These are phyloP conservation scores for Diprion similis DNA, from an alignment of 1,140 invertebrate species.

Conservation along the genomic window DNA sequence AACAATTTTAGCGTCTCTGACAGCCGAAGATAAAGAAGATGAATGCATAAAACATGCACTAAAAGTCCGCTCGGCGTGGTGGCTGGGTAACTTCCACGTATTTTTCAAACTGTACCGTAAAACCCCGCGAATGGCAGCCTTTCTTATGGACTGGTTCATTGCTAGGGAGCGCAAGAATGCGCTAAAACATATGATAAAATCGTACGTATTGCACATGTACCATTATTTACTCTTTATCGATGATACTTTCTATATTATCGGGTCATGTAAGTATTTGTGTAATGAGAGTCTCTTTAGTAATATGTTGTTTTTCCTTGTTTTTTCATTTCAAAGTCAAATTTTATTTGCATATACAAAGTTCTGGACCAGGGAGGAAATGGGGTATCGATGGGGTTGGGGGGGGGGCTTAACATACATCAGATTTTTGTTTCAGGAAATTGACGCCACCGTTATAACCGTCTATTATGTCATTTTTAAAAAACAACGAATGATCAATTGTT, in stretches of 20 bases:
- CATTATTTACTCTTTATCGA: slow-evolving; percentile 10
- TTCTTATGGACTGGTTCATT: slow-evolving; percentile 97
- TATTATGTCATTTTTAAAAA: not conserved
- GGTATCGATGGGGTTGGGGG: not conserved
- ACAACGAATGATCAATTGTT: slow-evolving; percentile 11
- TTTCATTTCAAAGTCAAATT: slow-evolving; percentile 10
- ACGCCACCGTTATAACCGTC: not conserved
- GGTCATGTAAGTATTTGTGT: not conserved
- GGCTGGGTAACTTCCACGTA: slow-evolving; percentile 86
- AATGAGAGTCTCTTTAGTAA: not conserved
- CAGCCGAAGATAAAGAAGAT: slow-evolving; percentile 79
- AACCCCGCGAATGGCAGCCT: slow-evolving; percentile 94
- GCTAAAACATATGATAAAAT: slow-evolving; percentile 90
- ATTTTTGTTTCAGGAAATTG: slow-evolving; percentile 59
- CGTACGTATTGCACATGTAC: slow-evolving; percentile 77
- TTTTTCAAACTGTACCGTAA: slow-evolving; percentile 89
- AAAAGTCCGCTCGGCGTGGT: slow-evolving; percentile 88
- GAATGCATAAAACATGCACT: slow-evolving; percentile 88
- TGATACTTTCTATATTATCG: not conserved
- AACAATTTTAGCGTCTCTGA: slow-evolving; percentile 84
- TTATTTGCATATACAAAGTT: too few relatives aligned
- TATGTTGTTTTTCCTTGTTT: slow-evolving; percentile 32
- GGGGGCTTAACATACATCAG: slow-evolving; percentile 28
- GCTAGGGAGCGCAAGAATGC: slow-evolving; percentile 90
- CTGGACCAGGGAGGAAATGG: too few relatives aligned